phyloP scores from a whole-genome alignment of 2,888 invertebrate genomes.

The Drosophila leonis region DNA sequence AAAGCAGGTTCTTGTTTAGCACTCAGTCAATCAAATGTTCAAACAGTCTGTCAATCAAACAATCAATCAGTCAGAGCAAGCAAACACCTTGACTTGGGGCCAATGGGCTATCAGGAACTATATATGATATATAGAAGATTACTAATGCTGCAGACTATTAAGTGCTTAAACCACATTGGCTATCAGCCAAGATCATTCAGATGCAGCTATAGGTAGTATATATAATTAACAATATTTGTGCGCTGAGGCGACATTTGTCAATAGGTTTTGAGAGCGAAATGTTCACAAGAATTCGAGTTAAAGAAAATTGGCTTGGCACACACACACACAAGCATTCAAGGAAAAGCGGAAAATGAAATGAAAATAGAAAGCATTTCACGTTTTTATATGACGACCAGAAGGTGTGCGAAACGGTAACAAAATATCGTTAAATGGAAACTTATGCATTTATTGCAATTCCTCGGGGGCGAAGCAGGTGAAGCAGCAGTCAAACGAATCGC shows the following conservation, averaged over 20 bases:
- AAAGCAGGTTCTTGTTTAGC: not conserved
- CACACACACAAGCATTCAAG: not conserved
- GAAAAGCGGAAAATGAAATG: slow-evolving; percentile 40
- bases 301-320: slow-evolving; percentile 34
- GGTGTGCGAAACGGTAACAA: slow-evolving; percentile 69
- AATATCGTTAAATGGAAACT: slow-evolving; percentile 79
- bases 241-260: not conserved
- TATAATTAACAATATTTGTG: not conserved
- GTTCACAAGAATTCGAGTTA: slow-evolving; percentile 12
- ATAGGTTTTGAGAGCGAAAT: slow-evolving; percentile 6
- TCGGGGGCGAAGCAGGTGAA: slow-evolving; percentile 17
- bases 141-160: not conserved
- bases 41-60: not conserved
- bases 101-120: no score
- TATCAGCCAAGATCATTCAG: slow-evolving; percentile 5
- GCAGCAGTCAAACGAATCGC: slow-evolving; percentile 29
- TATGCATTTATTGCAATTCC: slow-evolving; percentile 74
- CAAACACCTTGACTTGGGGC: no score
- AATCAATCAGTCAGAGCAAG: not conserved
- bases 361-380: slow-evolving; percentile 32
- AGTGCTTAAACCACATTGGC: not conserved
- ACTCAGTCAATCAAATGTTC: not conserved
- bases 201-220: not conserved
- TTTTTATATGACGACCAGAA: slow-evolving; percentile 50
- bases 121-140: not conserved